Base-by-base conservation (phyloP, 1,140 invertebrate species). In the Microplitis demolitor region DNA sequence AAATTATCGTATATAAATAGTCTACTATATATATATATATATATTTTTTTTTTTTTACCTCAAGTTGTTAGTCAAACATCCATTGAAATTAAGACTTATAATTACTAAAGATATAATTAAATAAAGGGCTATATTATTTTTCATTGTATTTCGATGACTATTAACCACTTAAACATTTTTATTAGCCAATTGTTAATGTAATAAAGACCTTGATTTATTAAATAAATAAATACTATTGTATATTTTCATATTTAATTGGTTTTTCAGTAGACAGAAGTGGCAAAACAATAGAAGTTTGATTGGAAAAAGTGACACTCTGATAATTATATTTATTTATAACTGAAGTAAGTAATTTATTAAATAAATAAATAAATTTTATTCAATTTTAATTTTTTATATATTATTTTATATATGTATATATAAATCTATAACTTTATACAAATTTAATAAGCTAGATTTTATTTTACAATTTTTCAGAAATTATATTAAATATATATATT, bases 361-460 rank as follows among this genome's bases (percentile, higher is more conserved):
- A 71, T 71, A 71, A 71, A 54, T 24, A n/a, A n/a, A n/a, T n/a
- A n/a, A n/a, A n/a, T n/a, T n/a, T n/a, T n/a, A 60, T 71, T 64
- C 51, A 33, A 51, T 66, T 34, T 45, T 61, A 61, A 14, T 69
- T 11, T 24, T 33, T 50, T 24, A 24, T 24, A 24, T 24, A 24
- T 24, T n/a, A n/a, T n/a, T n/a, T 24, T 24, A 1, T 24, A 24
- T 24, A 24, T 24, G 24, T 24, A 24, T 24, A 24, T 24, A 24
- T 24, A 24, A 24, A 24, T 24, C 24, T 24, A 24, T 24, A 24
- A 24, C 24, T 24, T 11, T 64, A n/a, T 71, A 8, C 16, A 54
- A 11, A 9, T 34, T 50, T 34, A 63, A 14, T 63, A 71, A 71
- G 69, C 69, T 71, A 60, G 16, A 63, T 45, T 45, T 45, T 45